phyloP scores from a whole-genome alignment of 2,888 invertebrate genomes.

The Campoplex nolae region DNA sequence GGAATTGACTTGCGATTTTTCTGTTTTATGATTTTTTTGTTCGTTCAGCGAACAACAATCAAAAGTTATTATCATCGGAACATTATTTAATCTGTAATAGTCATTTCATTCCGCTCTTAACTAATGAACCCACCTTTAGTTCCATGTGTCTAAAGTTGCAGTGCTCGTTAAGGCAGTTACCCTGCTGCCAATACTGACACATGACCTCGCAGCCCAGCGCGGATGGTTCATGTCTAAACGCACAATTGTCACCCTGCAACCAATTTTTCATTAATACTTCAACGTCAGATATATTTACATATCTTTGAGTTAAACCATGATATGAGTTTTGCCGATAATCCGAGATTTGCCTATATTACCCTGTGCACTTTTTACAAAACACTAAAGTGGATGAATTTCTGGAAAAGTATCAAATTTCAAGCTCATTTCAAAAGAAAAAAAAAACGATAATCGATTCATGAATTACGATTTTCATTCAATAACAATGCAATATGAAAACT shows the following conservation, averaged over 20 bases:
- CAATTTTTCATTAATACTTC: background rate
- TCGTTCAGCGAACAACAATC: background rate
- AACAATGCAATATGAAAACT: background rate
- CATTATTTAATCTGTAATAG: background rate
- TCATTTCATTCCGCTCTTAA: background rate
- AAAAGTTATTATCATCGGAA: slow-evolving; percentile 8
- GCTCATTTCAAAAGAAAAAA: background rate
- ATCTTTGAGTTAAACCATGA: background rate
- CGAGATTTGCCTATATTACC: background rate
- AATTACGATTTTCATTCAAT: background rate
- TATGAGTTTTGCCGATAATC: background rate
- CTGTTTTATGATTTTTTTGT: slow-evolving; percentile 83
- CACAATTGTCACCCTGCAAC: slow-evolving; percentile 91
- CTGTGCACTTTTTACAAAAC: background rate
- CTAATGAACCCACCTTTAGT: slow-evolving; percentile 87
- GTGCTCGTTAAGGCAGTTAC: slow-evolving; percentile 91
- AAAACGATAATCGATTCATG: background rate
- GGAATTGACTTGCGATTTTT: slow-evolving; percentile 93
- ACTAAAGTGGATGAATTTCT: background rate
- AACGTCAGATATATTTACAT: background rate
- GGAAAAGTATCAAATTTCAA: background rate
- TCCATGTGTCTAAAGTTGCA: slow-evolving; percentile 95
- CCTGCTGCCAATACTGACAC: slow-evolving; percentile 93
- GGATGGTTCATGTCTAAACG: slow-evolving; percentile 93
- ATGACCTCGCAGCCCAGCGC: slow-evolving; percentile 93